Percentiles rank a stretch among this genome's conserved stretches.
Evolutionary conservation across 2,888 invertebrate genomes (phyloP).

Genomic region (Leptinotarsa peninsularis): DNA sequence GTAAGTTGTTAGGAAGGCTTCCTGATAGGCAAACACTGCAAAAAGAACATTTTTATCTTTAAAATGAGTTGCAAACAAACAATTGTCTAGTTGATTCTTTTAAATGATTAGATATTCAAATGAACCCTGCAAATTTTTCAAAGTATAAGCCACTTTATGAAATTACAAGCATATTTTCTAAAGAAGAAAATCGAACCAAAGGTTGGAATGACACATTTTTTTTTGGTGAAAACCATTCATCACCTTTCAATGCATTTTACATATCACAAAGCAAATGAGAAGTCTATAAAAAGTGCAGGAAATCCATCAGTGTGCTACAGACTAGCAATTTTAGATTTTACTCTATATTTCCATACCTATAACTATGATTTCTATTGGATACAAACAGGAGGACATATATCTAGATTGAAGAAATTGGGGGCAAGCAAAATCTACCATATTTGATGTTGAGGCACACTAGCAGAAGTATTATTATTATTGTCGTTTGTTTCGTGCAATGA

Average conservation of each 20-base stretch:
- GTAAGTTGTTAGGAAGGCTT: constrained; percentile 98
- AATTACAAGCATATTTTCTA: background rate
- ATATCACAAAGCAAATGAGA: background rate
- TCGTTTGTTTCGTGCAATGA: constrained; percentile 6
- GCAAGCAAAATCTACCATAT: constrained; percentile 13
- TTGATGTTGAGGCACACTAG: background rate
- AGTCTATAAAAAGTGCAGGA: background rate
- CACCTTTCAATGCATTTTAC: too few species aligned
- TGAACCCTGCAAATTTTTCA: background rate
- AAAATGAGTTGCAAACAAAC: too few species aligned
- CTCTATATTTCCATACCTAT: background rate
- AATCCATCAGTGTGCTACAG: background rate
- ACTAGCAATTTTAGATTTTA: background rate
- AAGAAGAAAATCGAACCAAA: background rate
- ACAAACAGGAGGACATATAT: background rate
- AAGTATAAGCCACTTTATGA: background rate
- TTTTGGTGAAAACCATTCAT: too few species aligned
- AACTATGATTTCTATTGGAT: background rate
- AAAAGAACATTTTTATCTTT: constrained; percentile 31
- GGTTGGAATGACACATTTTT: background rate
- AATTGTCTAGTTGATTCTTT: too few species aligned
- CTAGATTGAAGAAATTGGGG: background rate
- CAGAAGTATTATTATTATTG: background rate
- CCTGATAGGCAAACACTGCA: constrained; percentile 92
- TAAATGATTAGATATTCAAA: constrained; percentile 30